phyloP scores from a whole-genome alignment of 1,140 invertebrate species.

The Pseudomyrmex pallidus region DNA sequence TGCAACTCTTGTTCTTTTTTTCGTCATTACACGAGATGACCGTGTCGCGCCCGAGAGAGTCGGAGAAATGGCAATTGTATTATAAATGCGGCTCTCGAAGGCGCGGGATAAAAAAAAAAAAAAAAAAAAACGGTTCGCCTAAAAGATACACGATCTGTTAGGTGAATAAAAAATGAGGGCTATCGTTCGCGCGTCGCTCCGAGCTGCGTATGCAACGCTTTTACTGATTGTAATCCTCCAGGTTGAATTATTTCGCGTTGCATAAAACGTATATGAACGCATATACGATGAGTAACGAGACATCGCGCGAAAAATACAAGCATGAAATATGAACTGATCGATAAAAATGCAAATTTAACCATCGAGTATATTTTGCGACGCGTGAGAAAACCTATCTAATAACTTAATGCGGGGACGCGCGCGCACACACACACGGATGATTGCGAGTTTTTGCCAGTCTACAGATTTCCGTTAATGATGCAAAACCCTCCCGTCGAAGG shows the following conservation, averaged over 20 bases:
- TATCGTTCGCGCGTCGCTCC: too few species aligned
- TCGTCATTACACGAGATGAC: neutral
- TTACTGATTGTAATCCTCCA: constrained; percentile 17
- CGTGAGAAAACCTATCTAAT: neutral
- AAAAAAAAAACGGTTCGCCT: constrained; percentile 1
- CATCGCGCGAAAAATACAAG: neutral
- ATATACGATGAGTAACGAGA: constrained; percentile 12
- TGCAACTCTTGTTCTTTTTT: neutral
- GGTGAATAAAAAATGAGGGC: constrained; percentile 52
- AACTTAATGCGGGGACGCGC: neutral
- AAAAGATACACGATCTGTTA: constrained; percentile 39
- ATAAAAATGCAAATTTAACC: constrained; percentile 23
- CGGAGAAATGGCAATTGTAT: neutral
- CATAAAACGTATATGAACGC: neutral
- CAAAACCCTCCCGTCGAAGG: neutral
- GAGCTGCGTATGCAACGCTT: constrained; percentile 24
- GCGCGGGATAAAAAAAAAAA: neutral
- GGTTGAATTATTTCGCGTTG: neutral
- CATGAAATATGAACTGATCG: constrained; percentile 14
- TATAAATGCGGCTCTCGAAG: constrained; percentile 3
- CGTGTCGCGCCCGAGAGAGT: neutral
- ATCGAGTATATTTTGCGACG: neutral
- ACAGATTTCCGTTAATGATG: neutral
- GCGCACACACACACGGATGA: neutral
- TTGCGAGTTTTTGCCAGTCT: neutral